A percentile compares a stretch with the other conserved stretches of the same genome.
Evolutionary conservation across 2,888 invertebrate genomes (phyloP).

Genomic region (Ariolimax columbianus): DNA sequence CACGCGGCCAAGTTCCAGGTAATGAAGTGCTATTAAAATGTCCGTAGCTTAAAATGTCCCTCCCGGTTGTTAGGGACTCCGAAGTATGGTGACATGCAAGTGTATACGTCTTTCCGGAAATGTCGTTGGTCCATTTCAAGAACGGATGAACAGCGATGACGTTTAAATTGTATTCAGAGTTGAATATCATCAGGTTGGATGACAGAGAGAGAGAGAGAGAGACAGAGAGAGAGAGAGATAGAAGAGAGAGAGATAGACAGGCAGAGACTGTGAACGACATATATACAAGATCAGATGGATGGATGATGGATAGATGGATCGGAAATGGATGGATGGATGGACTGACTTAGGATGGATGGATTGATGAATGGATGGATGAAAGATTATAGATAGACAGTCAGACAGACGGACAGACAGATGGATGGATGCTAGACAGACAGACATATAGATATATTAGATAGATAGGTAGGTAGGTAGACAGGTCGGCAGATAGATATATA

Average conservation of each 20-base stretch:
- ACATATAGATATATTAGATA: no score
- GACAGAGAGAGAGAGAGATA: slow-evolving; percentile 1
- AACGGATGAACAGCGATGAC: no score
- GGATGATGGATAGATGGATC: slow-evolving; percentile 2
- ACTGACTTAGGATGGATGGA: neutral
- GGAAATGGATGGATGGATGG: no score
- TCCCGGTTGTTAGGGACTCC: slow-evolving; percentile 1
- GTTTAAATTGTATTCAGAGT: no score
- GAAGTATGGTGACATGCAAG: neutral
- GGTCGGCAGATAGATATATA: no score
- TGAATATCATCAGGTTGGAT: neutral
- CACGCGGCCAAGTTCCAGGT: neutral
- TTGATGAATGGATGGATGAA: no score
- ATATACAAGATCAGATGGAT: neutral
- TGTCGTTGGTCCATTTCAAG: no score
- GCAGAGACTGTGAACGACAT: neutral
- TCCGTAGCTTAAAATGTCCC: neutral
- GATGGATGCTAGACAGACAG: no score
- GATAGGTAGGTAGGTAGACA: no score
- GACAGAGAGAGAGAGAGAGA: neutral
- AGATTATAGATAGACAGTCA: no score
- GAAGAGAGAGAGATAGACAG: no score
- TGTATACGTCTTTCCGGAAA: neutral
- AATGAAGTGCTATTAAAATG: neutral
- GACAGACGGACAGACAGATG: no score